These are phyloP conservation scores for Heliconius melpomene DNA, from an alignment of 1,140 invertebrate species.

Conservation along the genomic window DNA sequence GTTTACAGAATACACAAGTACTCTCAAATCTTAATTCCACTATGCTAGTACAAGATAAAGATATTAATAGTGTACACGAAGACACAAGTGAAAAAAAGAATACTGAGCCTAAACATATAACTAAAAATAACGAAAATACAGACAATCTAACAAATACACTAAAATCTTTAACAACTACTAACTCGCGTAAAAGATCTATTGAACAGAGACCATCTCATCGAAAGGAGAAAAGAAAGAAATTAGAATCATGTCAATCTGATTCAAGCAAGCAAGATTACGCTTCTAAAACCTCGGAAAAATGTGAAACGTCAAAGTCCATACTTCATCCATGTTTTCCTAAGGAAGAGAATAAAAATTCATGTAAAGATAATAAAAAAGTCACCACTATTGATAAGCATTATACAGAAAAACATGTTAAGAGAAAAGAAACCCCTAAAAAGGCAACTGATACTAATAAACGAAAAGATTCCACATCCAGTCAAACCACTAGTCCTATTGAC, in stretches of 20 bases:
- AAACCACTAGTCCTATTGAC: slow-evolving; percentile 62
- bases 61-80: slow-evolving; percentile 28
- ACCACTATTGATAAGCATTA: slow-evolving; percentile 51
- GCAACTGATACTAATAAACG: slow-evolving; percentile 47
- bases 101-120: slow-evolving; percentile 30
- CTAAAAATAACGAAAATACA: slow-evolving; percentile 40
- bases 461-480: slow-evolving; percentile 58
- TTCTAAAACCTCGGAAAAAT: slow-evolving; percentile 53
- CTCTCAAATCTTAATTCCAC: slow-evolving; percentile 7
- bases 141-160: slow-evolving; percentile 27
- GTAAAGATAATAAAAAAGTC: slow-evolving; percentile 50
- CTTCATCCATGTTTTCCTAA: slow-evolving; percentile 57
- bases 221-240: slow-evolving; percentile 77
- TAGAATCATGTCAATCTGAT: slow-evolving; percentile 46
- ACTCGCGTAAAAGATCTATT: slow-evolving; percentile 64
- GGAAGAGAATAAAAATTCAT: slow-evolving; percentile 37
- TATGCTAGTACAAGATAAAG: slow-evolving; percentile 31
- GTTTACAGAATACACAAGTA: slow-evolving; percentile 22
- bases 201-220: slow-evolving; percentile 72
- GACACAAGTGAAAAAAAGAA: slow-evolving; percentile 26
- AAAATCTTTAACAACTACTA: slow-evolving; percentile 37
- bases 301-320: slow-evolving; percentile 43
- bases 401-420: slow-evolving; percentile 70
- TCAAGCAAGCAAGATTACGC: slow-evolving; percentile 48
- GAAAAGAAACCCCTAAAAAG: slow-evolving; percentile 58